Base-by-base conservation (phyloP, 2,113 vertebrate species). In the Zootoca vivipara region DNA sequence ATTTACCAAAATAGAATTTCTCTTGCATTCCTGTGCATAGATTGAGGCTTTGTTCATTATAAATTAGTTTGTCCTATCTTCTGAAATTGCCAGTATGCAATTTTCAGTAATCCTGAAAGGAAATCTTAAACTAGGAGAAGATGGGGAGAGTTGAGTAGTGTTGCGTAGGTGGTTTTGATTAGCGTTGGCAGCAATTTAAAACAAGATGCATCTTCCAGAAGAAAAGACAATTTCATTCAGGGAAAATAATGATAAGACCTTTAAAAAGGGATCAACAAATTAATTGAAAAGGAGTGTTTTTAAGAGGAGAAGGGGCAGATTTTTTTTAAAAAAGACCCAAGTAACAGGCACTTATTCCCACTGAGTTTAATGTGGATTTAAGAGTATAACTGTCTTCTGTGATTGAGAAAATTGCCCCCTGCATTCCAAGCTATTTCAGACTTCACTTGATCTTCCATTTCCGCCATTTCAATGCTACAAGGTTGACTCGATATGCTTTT, bases 131-230 rank as follows among this genome's bases (percentile, higher is more conserved):
- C 69, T 82, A 82, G 78, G 73, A 46, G 77, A 69, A 67, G 64
- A 18, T 28, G 1, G 26, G 5, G 73, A 33, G 70, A 65, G 72
- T 70, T 89, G 84, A 83, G 2, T 81, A 82, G 91, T 95, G 80
- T 83, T 93, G 83, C 38, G 79, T 94, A 92, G 87, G 70, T 94
- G 84, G 78, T 92, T 96, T 96, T 95, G 93, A 94, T 93, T 94
- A 91, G 78, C 93, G 16, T 10, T 92, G 78, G 88, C 91, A 94
- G 84, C 90, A 93, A 94, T 95, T 95, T 96, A 81, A 96, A 94
- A 95, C 8, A 62, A 90, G 83, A 93, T 90, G 13, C 72, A 92
- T 94, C 89, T 93, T 90, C 89, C 85, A 94, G 89, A 95, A 95
- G 89, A 95, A 94, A 95, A 93, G 92, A 73, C 46, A 93, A 85